Percentiles rank a stretch among this genome's conserved stretches.
These are phyloP conservation scores for Machimus rusticus DNA, from an alignment of 2,888 invertebrate genomes.

Conservation along the genomic window DNA sequence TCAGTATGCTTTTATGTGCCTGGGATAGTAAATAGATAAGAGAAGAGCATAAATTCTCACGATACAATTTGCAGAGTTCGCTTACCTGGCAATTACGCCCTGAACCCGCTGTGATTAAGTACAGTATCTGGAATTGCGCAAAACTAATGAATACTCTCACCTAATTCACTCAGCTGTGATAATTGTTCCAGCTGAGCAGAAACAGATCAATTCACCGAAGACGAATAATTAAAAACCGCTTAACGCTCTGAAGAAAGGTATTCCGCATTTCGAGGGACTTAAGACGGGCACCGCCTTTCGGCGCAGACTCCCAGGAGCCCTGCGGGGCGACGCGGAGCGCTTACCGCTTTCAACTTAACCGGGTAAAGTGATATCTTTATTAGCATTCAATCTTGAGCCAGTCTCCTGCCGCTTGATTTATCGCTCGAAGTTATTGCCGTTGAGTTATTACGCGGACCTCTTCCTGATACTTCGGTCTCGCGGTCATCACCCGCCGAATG, in stretches of 20 bases:
- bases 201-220: background rate
- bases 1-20: background rate
- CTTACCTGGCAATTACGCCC: background rate
- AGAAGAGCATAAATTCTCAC: background rate
- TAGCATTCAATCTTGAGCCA: background rate
- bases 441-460: background rate
- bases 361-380: background rate
- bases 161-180: background rate
- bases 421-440: background rate
- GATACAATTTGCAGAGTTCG: background rate
- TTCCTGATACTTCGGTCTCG: background rate
- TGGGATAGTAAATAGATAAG: background rate
- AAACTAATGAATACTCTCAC: background rate
- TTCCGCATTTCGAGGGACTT: background rate
- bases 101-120: background rate
- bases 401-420: background rate
- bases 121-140: background rate
- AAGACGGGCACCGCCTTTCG: background rate
- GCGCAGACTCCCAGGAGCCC: background rate
- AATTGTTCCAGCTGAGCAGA: background rate
- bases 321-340: background rate
- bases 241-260: background rate
- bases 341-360: background rate
- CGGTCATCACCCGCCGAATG: background rate
- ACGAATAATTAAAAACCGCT: background rate